These are phyloP conservation scores for Hippopotamus amphibius DNA, from an alignment of 2,113 vertebrate species.

Conservation along the genomic window DNA sequence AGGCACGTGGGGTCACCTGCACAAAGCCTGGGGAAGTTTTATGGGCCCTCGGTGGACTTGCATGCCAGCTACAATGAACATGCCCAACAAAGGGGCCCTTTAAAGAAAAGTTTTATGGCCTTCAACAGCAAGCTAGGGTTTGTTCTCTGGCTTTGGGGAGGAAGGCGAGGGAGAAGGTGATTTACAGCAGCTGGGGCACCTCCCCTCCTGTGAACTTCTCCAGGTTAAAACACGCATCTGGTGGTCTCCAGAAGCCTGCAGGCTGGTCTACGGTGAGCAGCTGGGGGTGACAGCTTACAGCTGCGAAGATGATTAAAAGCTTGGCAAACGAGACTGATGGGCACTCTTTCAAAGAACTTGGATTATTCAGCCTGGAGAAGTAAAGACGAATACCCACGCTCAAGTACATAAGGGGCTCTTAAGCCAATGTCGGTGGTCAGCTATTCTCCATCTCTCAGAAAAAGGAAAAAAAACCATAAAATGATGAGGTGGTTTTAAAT, in stretches of 20 bases:
- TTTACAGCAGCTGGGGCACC: conserved; percentile 69
- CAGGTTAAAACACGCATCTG: conserved; percentile 71
- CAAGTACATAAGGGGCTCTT: neutral
- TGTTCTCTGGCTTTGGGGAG: conserved; percentile 68
- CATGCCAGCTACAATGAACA: conserved; percentile 70
- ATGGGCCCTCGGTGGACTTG: conserved; percentile 71
- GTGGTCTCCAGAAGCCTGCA: conserved; percentile 66
- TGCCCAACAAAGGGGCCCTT: conserved; percentile 72
- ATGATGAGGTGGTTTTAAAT: conserved; percentile 56
- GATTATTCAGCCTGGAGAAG: conserved; percentile 58
- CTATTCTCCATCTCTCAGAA: neutral
- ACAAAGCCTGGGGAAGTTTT: conserved; percentile 80
- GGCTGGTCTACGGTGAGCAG: conserved; percentile 67
- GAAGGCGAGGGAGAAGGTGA: conserved; percentile 63
- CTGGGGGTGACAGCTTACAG: conserved; percentile 78
- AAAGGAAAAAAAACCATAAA: neutral
- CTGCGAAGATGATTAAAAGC: conserved; percentile 65
- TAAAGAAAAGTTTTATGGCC: conserved; percentile 75
- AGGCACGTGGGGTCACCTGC: conserved; percentile 74
- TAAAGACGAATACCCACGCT: conserved; percentile 44
- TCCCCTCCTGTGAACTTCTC: conserved; percentile 59
- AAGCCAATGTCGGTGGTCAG: neutral
- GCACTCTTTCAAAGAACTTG: conserved; percentile 61
- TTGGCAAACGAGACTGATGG: conserved; percentile 51
- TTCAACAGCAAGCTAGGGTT: conserved; percentile 63